Base-by-base conservation (phyloP, 2,797 vertebrate genomes). In the Uromys caudimaculatus region DNA sequence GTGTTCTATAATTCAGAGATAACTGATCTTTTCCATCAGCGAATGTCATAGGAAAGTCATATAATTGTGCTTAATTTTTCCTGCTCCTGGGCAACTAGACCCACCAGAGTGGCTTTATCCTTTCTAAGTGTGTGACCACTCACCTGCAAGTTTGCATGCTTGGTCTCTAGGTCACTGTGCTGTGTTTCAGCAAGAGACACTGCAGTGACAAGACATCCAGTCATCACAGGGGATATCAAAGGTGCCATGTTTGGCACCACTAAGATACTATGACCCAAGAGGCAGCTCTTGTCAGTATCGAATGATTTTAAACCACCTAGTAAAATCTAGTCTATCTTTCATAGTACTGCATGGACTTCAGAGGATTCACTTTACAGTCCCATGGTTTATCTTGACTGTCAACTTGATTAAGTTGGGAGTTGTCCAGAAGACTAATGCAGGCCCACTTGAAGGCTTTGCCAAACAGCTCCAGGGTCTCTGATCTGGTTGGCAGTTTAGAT, bases 351-450 rank as follows among this genome's bases (percentile, higher is more conserved):
- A 0, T 0, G 19, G 23, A 12, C 16, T 47, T 67, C 64, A 0
- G 29, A 52, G 6, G 44, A 23, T 0, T 27, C 8, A 0, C 1
- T n/a, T 38, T 19, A 10, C 32, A 14, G n/a, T 21, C 9, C 1
- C 19, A 10, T 35, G n/a, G 38, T 54, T 52, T 17, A 6, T 54
- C 50, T 41, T 4, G 13, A 17, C n/a, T 32, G 77, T 47, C 19
- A 10, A 1, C 62, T 44, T 58, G 23, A 32, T 44, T 82, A 2
- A 11, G 9, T 52, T 54, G 47, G 2, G 38, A 41, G 1, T 69
- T 16, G 12, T 17, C 77, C 17, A 13, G 58, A 38, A 71, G 19
- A 69, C 41, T 24, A 56, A 14, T 10, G n/a, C 9, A 41, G 9
- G 60, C 6, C 35, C 24, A 35, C 32, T 4, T 3, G 29, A 32